Conservation (phyloP, 2,113 vertebrate species). For the Rutilus rutilus region DNA sequence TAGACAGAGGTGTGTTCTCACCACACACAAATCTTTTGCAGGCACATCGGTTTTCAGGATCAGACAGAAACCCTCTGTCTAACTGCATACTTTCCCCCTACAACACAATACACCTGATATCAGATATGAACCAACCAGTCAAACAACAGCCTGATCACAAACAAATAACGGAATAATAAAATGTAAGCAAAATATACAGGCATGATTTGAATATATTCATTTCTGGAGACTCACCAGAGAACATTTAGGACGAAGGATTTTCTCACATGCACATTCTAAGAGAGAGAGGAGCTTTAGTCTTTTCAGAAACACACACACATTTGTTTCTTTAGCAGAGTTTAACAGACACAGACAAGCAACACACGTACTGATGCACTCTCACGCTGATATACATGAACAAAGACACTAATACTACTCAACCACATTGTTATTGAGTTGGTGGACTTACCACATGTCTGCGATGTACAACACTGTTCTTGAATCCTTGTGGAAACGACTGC, state of each 20-base stretch:
- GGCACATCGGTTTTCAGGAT: conserved; percentile 84
- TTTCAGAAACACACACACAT: neutral
- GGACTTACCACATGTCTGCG: conserved; percentile 85
- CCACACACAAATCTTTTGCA: conserved; percentile 90
- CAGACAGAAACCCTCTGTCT: conserved; percentile 82
- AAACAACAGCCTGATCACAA: conserved; percentile 21
- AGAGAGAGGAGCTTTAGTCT: conserved; percentile 57
- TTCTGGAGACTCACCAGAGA: conserved; percentile 78
- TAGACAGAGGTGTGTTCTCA: conserved; percentile 69
- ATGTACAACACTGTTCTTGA: conserved; percentile 86
- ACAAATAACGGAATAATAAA: neutral
- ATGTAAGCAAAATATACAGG: neutral
- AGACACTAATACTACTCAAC: neutral
- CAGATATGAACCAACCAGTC: neutral
- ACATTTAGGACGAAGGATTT: conserved; percentile 84
- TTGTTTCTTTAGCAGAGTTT: conserved; percentile 4
- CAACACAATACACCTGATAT: conserved; percentile 45
- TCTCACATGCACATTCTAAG: conserved; percentile 92
- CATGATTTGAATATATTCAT: neutral
- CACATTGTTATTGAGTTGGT: neutral
- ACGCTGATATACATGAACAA: neutral
- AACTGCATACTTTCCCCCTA: conserved; percentile 88
- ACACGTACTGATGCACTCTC: neutral
- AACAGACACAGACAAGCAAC: conserved; percentile 4
- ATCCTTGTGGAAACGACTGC: conserved; percentile 79